Percentiles rank a stretch among this genome's conserved stretches.
Conservation (phyloP, 2,797 vertebrate genomes). For the Diceros bicornis region DNA sequence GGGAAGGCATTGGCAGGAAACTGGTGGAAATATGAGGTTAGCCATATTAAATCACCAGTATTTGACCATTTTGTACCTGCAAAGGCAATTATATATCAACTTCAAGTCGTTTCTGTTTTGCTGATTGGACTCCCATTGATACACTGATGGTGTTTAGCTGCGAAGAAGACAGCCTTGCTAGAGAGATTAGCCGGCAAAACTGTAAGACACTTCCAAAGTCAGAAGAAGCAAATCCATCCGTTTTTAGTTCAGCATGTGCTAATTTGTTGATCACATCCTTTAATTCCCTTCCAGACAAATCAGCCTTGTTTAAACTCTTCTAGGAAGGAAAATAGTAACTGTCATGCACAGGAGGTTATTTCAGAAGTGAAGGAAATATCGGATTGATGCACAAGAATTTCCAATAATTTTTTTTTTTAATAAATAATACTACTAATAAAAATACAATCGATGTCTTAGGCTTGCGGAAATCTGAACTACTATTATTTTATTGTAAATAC, state of each 20-base stretch:
- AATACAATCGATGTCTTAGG: not conserved
- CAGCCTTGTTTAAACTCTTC: not conserved
- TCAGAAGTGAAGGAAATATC: not conserved
- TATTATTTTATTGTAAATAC: not conserved
- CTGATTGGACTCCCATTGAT: not conserved
- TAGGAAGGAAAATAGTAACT: not conserved
- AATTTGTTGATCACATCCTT: not conserved
- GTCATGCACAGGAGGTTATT: not conserved
- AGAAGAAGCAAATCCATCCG: not conserved
- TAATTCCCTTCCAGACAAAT: not conserved
- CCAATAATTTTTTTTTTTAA: not conserved
- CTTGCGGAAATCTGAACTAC: not conserved
- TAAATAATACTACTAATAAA: not conserved
- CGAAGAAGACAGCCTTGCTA: not conserved
- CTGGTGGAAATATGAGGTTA: not conserved
- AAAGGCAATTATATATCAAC: not conserved
- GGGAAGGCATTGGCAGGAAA: not conserved
- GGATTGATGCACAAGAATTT: not conserved
- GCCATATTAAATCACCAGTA: not conserved
- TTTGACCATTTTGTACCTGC: not conserved
- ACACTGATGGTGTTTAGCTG: not conserved
- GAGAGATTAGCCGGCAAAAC: not conserved
- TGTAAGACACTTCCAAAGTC: not conserved
- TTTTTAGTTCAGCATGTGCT: not conserved
- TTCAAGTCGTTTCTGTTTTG: too few relatives aligned